These are phyloP conservation scores for Opisthocomus hoazin DNA, from an alignment of 2,113 vertebrate species.

Conservation along the genomic window DNA sequence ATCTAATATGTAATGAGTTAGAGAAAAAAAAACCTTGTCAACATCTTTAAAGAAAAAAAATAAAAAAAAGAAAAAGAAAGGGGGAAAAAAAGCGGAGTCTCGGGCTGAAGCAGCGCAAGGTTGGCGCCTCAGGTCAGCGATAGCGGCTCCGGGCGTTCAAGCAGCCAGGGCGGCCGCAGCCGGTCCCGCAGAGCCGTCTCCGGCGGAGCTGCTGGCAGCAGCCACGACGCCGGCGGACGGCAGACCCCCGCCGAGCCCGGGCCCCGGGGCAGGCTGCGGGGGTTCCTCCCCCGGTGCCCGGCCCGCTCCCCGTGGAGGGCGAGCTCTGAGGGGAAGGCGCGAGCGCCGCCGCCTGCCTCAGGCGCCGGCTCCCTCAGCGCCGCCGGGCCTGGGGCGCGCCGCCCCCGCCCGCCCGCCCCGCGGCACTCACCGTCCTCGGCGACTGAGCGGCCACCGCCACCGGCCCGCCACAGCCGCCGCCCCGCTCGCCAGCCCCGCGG, in stretches of 20 bases:
- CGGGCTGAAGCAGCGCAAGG: background rate
- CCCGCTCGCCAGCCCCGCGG: background rate
- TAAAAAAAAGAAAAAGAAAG: too few relatives aligned
- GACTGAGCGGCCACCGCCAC: background rate
- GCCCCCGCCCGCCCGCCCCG: background rate
- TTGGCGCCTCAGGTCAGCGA: background rate
- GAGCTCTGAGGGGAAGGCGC: too few relatives aligned
- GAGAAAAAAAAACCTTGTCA: background rate
- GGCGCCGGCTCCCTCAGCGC: background rate
- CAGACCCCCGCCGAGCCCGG: background rate
- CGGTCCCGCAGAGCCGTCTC: background rate
- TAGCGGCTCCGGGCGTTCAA: accelerated
- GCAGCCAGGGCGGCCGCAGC: background rate
- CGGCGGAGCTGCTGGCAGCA: background rate
- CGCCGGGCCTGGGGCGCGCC: background rate
- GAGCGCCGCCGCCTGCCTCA: background rate
- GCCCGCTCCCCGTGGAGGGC: background rate
- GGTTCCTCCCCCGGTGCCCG: background rate
- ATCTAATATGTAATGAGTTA: accelerated
- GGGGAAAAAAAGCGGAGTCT: too few relatives aligned
- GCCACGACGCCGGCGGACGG: background rate
- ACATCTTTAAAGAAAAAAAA: background rate
- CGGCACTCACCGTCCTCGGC: background rate
- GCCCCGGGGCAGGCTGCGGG: background rate
- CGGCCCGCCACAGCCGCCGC: background rate